Evolutionary conservation across 2,888 invertebrate species (phyloP).

Genomic region (Plagodis dolabraria): DNA sequence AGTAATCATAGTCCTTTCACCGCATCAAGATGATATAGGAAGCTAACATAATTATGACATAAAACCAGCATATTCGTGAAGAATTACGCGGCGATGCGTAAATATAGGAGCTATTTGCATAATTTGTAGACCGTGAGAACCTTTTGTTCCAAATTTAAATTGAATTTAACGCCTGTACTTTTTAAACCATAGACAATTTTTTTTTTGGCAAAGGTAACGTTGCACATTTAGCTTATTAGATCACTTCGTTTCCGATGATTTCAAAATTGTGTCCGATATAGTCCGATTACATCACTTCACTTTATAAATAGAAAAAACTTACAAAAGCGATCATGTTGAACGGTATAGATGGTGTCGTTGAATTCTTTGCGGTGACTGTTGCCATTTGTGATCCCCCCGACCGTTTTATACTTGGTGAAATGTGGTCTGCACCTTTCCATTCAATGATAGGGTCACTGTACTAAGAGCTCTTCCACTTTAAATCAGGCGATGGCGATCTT

Average conservation of each 20-base stretch:
- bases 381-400: constrained; percentile 61
- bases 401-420: constrained; percentile 82
- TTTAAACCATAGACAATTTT: constrained; percentile 17
- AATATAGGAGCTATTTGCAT: constrained; percentile 3
- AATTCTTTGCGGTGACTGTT: constrained; percentile 74
- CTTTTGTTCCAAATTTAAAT: not conserved
- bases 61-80: not conserved
- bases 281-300: constrained; percentile 28
- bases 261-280: constrained; percentile 11
- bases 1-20: constrained; percentile 39
- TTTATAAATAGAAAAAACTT: constrained; percentile 54
- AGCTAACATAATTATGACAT: constrained; percentile 26
- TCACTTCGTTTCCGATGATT: constrained; percentile 19
- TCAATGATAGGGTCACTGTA: constrained; percentile 71
- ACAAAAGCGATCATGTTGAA: constrained; percentile 82
- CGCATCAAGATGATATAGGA: constrained; percentile 29
- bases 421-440: constrained; percentile 76
- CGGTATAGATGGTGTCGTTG: constrained; percentile 65
- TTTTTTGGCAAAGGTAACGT: constrained; percentile 17
- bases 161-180: not conserved
- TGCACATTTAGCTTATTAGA: constrained; percentile 12
- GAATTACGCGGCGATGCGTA: constrained; percentile 3
- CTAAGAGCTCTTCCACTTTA: constrained; percentile 34
- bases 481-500: constrained; percentile 8
- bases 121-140: constrained; percentile 5